phyloP scores from a whole-genome alignment of 2,113 vertebrate species.

The Jacana jacana region DNA sequence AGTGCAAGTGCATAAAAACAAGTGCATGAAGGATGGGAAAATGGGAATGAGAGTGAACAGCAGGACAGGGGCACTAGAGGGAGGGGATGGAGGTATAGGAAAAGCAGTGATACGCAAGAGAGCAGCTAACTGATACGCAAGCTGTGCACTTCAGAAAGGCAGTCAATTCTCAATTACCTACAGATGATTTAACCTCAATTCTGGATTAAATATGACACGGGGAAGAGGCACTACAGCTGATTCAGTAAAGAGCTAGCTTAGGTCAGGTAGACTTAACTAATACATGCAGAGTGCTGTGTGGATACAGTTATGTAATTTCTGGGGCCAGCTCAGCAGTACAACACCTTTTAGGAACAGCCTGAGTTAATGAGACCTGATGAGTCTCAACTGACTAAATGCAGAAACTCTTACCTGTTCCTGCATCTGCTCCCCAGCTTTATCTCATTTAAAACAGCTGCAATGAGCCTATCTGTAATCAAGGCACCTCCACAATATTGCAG shows the following conservation, averaged over 20 bases:
- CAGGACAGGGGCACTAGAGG: accelerated
- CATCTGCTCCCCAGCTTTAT: not conserved
- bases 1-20: not conserved
- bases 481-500: not conserved
- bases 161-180: not conserved
- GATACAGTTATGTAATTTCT: not conserved
- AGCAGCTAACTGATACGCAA: not conserved
- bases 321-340: not conserved
- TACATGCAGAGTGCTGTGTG: not conserved
- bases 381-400: not conserved
- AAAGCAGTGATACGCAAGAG: not conserved
- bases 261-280: not conserved
- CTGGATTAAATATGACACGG: not conserved
- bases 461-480: not conserved
- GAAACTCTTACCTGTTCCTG: not conserved
- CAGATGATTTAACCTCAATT: not conserved
- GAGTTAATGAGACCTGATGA: constrained; percentile 7
- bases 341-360: not conserved
- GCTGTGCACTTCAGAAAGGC: not conserved
- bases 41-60: not conserved
- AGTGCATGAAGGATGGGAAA: not conserved
- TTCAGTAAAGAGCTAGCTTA: not conserved
- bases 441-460: not conserved
- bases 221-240: not conserved
- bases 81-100: not conserved